A percentile compares a stretch with the other conserved stretches of the same genome.
phyloP scores from a whole-genome alignment of 2,797 vertebrate genomes.

The Lithobates sylvaticus region DNA sequence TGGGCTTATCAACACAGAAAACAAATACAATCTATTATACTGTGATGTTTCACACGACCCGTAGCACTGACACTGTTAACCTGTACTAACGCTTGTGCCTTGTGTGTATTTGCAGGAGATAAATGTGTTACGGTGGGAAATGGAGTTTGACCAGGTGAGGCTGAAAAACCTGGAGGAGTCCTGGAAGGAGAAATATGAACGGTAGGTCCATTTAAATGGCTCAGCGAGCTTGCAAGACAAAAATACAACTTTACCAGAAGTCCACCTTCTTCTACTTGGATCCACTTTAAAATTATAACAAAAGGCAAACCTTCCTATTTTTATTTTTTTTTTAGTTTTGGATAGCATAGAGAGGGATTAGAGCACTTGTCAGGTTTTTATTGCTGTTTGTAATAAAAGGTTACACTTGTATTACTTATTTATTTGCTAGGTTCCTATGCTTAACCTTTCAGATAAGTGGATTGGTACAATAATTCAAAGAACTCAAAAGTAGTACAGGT shows the following conservation, averaged over 20 bases:
- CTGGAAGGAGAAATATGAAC: slow-evolving; percentile 85
- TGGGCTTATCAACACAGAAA: slow-evolving; percentile 19
- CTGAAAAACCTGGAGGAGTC: slow-evolving; percentile 86
- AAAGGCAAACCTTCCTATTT: no score
- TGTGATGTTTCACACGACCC: background rate
- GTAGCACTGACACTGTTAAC: background rate
- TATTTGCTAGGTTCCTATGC: no score
- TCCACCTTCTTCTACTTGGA: no score
- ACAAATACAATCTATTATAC: slow-evolving; percentile 2
- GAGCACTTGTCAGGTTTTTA: no score
- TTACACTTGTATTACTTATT: no score
- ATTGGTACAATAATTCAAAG: no score
- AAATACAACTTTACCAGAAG: background rate
- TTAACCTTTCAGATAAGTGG: no score
- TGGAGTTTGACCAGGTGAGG: slow-evolving; percentile 87
- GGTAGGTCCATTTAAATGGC: slow-evolving; percentile 71
- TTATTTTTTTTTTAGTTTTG: no score
- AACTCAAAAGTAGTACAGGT: no score
- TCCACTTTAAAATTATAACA: no score
- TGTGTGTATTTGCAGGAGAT: slow-evolving; percentile 80
- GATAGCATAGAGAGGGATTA: no score
- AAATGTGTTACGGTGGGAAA: slow-evolving; percentile 91
- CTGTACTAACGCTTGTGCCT: background rate
- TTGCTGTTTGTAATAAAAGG: no score
- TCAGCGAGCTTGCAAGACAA: background rate